A percentile compares a stretch with the other conserved stretches of the same genome.
These are phyloP conservation scores for Tyto alba DNA, from an alignment of 2,113 vertebrate genomes.

Conservation along the genomic window DNA sequence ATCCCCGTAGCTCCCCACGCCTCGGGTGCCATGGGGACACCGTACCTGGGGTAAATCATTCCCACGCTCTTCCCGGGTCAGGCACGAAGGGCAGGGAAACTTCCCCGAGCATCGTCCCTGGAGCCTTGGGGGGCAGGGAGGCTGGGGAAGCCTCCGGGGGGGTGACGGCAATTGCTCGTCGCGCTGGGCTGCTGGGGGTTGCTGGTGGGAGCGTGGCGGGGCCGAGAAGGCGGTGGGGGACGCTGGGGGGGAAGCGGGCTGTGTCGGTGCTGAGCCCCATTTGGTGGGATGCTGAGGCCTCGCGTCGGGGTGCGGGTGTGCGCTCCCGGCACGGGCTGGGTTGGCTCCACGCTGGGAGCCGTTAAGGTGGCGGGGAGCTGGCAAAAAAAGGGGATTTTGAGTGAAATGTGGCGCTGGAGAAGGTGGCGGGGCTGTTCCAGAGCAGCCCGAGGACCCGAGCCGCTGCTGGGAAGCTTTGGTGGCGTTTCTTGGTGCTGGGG, in stretches of 20 bases:
- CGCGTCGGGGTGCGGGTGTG: fast-evolving
- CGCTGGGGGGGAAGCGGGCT: too few species aligned
- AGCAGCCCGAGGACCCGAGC: fast-evolving
- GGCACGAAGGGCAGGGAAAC: not conserved
- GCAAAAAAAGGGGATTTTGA: not conserved
- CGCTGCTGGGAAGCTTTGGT: not conserved
- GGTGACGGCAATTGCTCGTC: not conserved
- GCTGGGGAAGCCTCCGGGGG: not conserved
- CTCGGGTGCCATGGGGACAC: not conserved
- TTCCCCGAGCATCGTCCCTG: not conserved
- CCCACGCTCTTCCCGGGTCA: not conserved
- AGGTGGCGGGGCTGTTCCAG: not conserved
- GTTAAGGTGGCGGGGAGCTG: fast-evolving
- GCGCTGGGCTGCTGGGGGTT: not conserved
- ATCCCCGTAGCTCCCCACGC: not conserved
- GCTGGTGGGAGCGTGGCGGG: too few species aligned
- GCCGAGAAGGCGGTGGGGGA: too few species aligned
- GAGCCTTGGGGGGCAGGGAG: not conserved
- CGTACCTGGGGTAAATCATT: fast-evolving
- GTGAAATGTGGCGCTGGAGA: not conserved
- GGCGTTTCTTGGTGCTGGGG: not conserved
- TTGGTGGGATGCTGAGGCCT: not conserved
- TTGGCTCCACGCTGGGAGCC: fast-evolving
- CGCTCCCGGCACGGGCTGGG: not conserved
- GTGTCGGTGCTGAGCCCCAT: not conserved